Percentiles rank a stretch among this genome's conserved stretches.
These are phyloP conservation scores for Noctua comes DNA, from an alignment of 2,888 invertebrate species.

Conservation along the genomic window DNA sequence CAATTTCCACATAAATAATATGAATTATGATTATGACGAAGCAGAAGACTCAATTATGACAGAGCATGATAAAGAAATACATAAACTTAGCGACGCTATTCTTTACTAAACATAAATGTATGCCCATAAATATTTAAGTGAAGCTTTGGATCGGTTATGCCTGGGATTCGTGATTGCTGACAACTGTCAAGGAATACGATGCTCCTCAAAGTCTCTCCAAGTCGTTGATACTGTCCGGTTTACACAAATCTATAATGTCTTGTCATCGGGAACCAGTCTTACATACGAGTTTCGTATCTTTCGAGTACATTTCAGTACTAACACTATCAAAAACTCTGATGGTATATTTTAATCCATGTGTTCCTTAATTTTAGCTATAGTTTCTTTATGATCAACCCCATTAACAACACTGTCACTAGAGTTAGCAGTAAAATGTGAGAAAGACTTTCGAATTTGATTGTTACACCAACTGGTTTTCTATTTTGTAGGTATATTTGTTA, in stretches of 20 bases:
- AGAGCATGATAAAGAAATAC: slow-evolving; percentile 17
- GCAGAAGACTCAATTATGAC: slow-evolving; percentile 35
- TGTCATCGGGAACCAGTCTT: background rate
- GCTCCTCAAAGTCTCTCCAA: background rate
- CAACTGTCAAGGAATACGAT: background rate
- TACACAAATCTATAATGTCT: background rate
- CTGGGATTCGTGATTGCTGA: background rate
- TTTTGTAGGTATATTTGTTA: background rate
- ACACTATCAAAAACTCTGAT: slow-evolving; percentile 6
- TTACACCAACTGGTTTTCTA: background rate
- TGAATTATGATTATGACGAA: slow-evolving; percentile 38
- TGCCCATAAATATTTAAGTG: background rate
- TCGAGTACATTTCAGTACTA: background rate
- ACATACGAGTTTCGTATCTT: slow-evolving; percentile 6
- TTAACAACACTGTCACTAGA: background rate
- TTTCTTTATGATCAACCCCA: background rate
- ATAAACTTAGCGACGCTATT: background rate
- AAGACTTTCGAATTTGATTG: slow-evolving; percentile 12
- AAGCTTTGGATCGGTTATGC: background rate
- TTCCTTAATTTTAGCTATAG: background rate
- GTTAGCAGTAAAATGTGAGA: background rate
- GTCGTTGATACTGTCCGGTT: background rate
- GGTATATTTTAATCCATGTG: slow-evolving; percentile 3
- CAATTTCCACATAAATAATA: slow-evolving; percentile 63
- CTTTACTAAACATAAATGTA: background rate